phyloP scores from a whole-genome alignment of 2,113 vertebrate genomes.

The Rhipidura dahli region DNA sequence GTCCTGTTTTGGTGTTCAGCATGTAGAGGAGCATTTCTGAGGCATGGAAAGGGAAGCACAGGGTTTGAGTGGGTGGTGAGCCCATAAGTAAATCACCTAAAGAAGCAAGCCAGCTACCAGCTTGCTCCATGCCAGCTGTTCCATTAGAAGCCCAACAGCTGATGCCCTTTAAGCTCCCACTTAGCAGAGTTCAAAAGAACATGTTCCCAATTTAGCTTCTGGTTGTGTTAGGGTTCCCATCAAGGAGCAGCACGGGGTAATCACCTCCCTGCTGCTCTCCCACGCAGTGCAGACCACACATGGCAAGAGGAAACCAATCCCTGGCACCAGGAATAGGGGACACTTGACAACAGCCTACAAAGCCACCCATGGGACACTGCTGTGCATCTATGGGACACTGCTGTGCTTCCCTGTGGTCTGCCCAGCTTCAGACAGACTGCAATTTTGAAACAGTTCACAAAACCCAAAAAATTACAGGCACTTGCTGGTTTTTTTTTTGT shows the following conservation, averaged over 20 bases:
- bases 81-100: not conserved
- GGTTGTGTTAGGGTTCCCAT: fast-evolving
- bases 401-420: not conserved
- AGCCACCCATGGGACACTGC: not conserved
- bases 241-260: not conserved
- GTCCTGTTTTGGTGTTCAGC: not conserved
- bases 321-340: not conserved
- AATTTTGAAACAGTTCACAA: not conserved
- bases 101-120: not conserved
- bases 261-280: not conserved
- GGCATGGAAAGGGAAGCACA: not conserved
- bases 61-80: not conserved
- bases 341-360: not conserved
- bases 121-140: not conserved
- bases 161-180: not conserved
- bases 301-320: not conserved
- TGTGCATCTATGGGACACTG: not conserved
- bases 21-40: not conserved
- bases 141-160: not conserved
- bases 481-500: not conserved
- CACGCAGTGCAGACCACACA: not conserved
- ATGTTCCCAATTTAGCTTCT: not conserved
- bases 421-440: not conserved
- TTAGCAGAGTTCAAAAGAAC: not conserved
- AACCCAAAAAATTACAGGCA: not conserved